Evolutionary conservation across 2,113 vertebrate genomes (phyloP).

Genomic region (Emydocephalus ijimae): DNA sequence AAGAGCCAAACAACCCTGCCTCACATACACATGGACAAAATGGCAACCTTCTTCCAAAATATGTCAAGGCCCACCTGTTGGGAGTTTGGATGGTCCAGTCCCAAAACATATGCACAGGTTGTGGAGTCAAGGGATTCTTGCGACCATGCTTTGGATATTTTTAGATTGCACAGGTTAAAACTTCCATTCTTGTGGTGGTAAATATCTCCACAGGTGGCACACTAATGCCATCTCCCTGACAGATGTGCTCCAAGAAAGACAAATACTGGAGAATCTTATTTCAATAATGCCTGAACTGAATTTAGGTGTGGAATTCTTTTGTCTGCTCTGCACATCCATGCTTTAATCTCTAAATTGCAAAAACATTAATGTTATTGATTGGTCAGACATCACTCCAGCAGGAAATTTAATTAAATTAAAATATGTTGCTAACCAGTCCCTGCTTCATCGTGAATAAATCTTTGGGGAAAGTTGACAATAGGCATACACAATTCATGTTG

Average conservation of each 20-base stretch:
- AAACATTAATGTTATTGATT: constrained; percentile 87
- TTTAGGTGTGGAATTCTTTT: constrained; percentile 42
- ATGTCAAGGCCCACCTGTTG: neutral
- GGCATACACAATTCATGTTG: constrained; percentile 51
- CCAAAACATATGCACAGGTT: neutral
- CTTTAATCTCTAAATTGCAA: constrained; percentile 83
- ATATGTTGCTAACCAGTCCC: constrained; percentile 74
- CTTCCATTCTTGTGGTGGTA: neutral
- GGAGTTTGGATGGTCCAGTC: neutral
- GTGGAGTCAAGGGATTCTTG: neutral
- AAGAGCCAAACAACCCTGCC: neutral
- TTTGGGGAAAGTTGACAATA: constrained; percentile 73
- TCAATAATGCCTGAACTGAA: constrained; percentile 36
- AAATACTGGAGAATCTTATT: constrained; percentile 18
- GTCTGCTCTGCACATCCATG: constrained; percentile 62
- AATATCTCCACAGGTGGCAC: neutral
- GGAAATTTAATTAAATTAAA: constrained; percentile 86
- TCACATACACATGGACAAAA: neutral
- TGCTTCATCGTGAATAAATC: constrained; percentile 73
- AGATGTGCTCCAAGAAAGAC: neutral
- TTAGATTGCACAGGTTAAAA: neutral
- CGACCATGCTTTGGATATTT: neutral
- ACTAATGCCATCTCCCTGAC: neutral
- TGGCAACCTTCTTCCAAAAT: neutral
- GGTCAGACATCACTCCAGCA: constrained; percentile 81